Evolutionary conservation across 53 echinoderm and acorn worm genomes (phyloP), one percentile per base, ranked within the genome.

Genomic region (Zoroaster sp.): DNA sequence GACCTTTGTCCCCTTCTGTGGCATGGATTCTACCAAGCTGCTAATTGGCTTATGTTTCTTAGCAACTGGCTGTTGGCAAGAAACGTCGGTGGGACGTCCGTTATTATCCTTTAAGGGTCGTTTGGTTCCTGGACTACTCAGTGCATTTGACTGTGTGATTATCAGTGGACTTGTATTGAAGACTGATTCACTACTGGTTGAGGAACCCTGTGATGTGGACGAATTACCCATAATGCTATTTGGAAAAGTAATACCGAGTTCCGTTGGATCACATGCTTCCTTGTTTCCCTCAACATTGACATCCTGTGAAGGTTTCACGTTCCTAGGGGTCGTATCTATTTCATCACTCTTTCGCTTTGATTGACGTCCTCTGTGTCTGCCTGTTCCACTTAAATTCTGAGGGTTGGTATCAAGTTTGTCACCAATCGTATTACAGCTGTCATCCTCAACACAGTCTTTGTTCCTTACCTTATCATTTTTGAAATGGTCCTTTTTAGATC

Each of bases 101-200:
- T 85, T 85, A 33, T 32, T 70, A 13, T 85, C 85, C 46, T 45
- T 45, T 34, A 85, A 45, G 52, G 85, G 71, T 9, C 85, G 85
- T 49, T 85, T 85, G 51, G 71, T 51, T 7, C 85, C 71, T 18
- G n/a, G 49, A 40, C 63, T 35, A 35, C 33, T 45, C 15, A 33
- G 18, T 15, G 51, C 25, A 20, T 85, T 23, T 46, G 70, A 49
- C 21, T 37, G 38, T n/a, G 25, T 21, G 59, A 59, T 59, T 59
- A 9, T 25, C 63, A 59, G 23, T 59, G 63, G n/a, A n/a, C n/a
- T n/a, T n/a, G n/a, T n/a, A n/a, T 47, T 78, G 73, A 1, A 20
- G 54, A 78, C 12, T 44, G 75, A 46, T 32, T 3, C 39, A 47
- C 33, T 67, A 33, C 7, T 15, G 37, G 25, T 23, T n/a, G 33